These are phyloP conservation scores for Suncus etruscus DNA, from an alignment of 2,113 vertebrate species.

Conservation along the genomic window DNA sequence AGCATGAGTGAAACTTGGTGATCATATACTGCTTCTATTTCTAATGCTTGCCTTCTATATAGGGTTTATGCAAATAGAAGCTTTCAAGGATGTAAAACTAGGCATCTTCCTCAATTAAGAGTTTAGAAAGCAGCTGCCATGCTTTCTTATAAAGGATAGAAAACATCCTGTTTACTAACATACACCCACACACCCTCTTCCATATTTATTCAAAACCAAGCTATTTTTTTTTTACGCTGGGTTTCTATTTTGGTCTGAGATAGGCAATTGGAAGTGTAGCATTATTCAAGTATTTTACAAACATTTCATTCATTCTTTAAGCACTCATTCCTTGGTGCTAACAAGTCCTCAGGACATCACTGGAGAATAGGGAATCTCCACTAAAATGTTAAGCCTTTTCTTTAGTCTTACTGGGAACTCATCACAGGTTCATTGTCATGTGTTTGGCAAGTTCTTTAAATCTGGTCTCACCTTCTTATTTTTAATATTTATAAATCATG, in stretches of 20 bases:
- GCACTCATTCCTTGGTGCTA: slow-evolving; percentile 42
- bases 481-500: slow-evolving; percentile 73
- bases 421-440: slow-evolving; percentile 22
- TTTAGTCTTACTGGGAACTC: slow-evolving; percentile 27
- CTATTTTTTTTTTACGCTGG: slow-evolving; percentile 34
- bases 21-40: slow-evolving; percentile 68
- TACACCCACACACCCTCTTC: neutral
- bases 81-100: slow-evolving; percentile 66
- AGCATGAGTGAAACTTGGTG: slow-evolving; percentile 59
- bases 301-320: slow-evolving; percentile 43
- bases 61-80: slow-evolving; percentile 70
- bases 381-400: slow-evolving; percentile 22
- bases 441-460: slow-evolving; percentile 66
- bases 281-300: slow-evolving; percentile 28
- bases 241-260: slow-evolving; percentile 49
- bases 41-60: slow-evolving; percentile 63
- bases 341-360: slow-evolving; percentile 62
- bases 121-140: slow-evolving; percentile 64
- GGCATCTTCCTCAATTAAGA: slow-evolving; percentile 54
- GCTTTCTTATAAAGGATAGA: slow-evolving; percentile 63
- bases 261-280: neutral
- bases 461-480: slow-evolving; percentile 46
- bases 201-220: neutral
- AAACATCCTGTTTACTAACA: slow-evolving; percentile 74
- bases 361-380: neutral